phyloP scores from a whole-genome alignment of 2,113 vertebrate genomes.

The Danionella cerebrum region DNA sequence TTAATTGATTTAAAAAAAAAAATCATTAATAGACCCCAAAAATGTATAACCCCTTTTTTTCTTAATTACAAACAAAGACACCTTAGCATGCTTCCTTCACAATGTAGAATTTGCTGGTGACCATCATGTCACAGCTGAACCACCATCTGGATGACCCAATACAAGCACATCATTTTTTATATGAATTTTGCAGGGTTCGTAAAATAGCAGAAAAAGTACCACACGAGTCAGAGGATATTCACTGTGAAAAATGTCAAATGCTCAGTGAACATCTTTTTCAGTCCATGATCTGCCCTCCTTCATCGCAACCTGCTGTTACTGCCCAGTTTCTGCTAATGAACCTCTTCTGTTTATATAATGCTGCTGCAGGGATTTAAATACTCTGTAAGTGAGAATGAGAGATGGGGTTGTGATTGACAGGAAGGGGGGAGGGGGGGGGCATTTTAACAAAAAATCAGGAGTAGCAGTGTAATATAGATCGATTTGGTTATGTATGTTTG shows the following conservation, averaged over 20 bases:
- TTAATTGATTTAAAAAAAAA: too few species aligned
- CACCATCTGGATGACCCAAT: background rate
- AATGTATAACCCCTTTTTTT: too few species aligned
- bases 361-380: background rate
- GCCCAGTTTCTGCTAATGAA: constrained; percentile 34
- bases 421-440: background rate
- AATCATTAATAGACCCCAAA: too few species aligned
- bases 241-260: background rate
- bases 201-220: background rate
- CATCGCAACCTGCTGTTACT: constrained; percentile 28
- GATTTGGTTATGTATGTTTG: too few species aligned
- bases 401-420: background rate
- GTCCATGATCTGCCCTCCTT: background rate
- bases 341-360: constrained; percentile 1
- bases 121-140: background rate
- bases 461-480: too few species aligned
- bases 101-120: background rate
- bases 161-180: background rate
- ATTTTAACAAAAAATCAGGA: too few species aligned
- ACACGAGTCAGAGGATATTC: background rate
- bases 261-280: background rate
- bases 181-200: background rate
- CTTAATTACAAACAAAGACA: too few species aligned
- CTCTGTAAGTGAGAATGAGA: background rate
- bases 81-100: too few species aligned